A percentile compares a stretch with the other conserved stretches of the same genome.
These are phyloP conservation scores for Rhadinocentrus ornatus DNA, from an alignment of 2,797 vertebrate species.

Conservation along the genomic window DNA sequence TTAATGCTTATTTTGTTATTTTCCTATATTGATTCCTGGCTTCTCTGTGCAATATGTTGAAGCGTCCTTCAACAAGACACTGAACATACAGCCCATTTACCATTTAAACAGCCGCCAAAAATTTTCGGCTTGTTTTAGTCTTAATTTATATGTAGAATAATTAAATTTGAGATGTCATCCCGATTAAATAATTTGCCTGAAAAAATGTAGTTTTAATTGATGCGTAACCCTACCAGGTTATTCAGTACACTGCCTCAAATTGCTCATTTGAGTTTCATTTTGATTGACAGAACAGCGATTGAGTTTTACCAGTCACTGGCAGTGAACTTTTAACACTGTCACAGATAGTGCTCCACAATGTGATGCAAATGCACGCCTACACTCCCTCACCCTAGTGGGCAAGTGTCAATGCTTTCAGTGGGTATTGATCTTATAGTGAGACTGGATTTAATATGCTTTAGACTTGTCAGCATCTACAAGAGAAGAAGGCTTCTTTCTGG, in stretches of 20 bases:
- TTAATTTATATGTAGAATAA: neutral
- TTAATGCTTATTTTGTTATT: no score
- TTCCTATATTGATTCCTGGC: no score
- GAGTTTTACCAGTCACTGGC: conserved; percentile 51
- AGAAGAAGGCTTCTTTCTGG: conserved; percentile 31
- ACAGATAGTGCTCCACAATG: conserved; percentile 26
- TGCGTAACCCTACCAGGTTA: conserved; percentile 18
- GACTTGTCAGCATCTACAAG: conserved; percentile 62
- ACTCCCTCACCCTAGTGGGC: conserved; percentile 54
- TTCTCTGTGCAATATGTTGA: no score
- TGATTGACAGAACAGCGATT: conserved; percentile 65
- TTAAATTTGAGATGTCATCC: conserved; percentile 22
- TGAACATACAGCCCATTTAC: no score
- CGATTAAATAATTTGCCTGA: neutral
- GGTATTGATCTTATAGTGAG: conserved; percentile 73
- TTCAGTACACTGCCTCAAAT: conserved; percentile 28
- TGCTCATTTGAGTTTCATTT: conserved; percentile 56
- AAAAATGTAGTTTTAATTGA: conserved; percentile 11
- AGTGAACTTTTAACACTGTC: conserved; percentile 61
- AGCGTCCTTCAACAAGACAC: no score
- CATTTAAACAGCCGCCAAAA: no score
- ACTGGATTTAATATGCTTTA: conserved; percentile 79
- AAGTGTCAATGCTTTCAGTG: conserved; percentile 66
- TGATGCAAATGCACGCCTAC: conserved; percentile 71
- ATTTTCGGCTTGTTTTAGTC: no score